Conservation (phyloP, 2,113 vertebrate species). For the Microcebus lehilahytsara region DNA sequence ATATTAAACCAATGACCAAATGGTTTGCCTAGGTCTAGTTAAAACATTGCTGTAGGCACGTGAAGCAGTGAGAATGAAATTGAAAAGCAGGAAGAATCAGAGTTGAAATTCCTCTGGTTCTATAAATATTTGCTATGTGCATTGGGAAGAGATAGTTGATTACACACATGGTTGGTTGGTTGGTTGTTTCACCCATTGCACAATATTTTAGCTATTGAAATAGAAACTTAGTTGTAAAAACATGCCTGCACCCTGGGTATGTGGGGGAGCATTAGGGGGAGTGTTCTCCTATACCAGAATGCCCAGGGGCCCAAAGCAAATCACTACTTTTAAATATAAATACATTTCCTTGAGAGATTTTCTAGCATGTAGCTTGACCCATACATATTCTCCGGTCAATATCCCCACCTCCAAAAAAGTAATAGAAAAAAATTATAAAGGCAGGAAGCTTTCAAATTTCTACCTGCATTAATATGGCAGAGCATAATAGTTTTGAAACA, state of each 20-base stretch:
- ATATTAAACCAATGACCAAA: slow-evolving; percentile 30
- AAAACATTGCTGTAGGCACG: neutral
- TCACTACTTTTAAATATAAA: slow-evolving; percentile 42
- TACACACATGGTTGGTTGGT: neutral
- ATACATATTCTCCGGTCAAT: slow-evolving; percentile 25
- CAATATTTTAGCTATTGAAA: slow-evolving; percentile 13
- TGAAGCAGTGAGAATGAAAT: slow-evolving; percentile 38
- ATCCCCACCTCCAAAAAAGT: neutral
- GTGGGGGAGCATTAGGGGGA: neutral
- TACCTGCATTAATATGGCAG: slow-evolving; percentile 62
- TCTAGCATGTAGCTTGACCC: slow-evolving; percentile 36
- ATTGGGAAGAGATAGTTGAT: slow-evolving; percentile 32
- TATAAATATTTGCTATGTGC: slow-evolving; percentile 47
- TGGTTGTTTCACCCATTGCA: slow-evolving; percentile 23
- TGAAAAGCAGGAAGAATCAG: slow-evolving; percentile 33
- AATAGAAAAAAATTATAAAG: slow-evolving; percentile 50
- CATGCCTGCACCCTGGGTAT: neutral
- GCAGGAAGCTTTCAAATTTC: slow-evolving; percentile 63
- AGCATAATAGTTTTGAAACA: slow-evolving; percentile 69
- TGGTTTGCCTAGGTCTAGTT: neutral
- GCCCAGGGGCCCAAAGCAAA: neutral
- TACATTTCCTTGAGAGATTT: slow-evolving; percentile 6
- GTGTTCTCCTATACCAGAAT: neutral
- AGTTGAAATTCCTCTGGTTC: slow-evolving; percentile 8
- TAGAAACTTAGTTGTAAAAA: slow-evolving; percentile 37